These are phyloP conservation scores for Melanerpes aurifrons DNA, from an alignment of 2,113 vertebrate genomes.

Conservation along the genomic window DNA sequence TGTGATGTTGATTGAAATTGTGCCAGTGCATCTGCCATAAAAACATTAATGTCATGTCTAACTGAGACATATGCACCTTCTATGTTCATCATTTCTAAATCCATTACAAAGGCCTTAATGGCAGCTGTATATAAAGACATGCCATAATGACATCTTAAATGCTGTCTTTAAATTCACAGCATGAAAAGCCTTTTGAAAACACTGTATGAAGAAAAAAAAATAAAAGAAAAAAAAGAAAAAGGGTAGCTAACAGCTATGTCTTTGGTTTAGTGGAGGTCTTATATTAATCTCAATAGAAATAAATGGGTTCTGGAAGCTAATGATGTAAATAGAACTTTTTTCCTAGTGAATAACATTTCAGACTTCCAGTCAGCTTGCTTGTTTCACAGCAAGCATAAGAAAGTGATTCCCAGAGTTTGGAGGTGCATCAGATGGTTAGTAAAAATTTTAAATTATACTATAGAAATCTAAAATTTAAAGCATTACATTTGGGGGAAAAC, in stretches of 20 bases:
- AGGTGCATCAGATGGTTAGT: background rate
- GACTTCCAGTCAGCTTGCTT: background rate
- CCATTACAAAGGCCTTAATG: conserved; percentile 61
- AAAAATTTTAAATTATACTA: background rate
- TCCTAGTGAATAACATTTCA: background rate
- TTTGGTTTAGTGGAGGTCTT: conserved; percentile 2
- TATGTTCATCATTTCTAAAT: conserved; percentile 31
- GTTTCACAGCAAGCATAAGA: background rate
- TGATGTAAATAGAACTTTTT: background rate
- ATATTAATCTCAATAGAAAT: conserved; percentile 13
- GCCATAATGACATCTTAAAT: conserved; percentile 67
- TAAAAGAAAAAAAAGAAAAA: no score
- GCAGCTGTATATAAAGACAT: conserved; percentile 47
- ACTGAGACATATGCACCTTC: conserved; percentile 21
- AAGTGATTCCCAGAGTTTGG: background rate
- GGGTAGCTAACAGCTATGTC: background rate
- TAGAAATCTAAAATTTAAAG: background rate
- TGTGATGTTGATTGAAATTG: conserved; percentile 46
- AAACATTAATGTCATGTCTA: conserved; percentile 54
- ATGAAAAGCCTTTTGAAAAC: conserved; percentile 60
- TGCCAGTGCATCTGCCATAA: conserved; percentile 47
- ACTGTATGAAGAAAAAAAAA: background rate
- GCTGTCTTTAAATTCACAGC: conserved; percentile 59
- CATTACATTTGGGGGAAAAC: background rate
- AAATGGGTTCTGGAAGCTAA: background rate